phyloP scores from a whole-genome alignment of 2,113 vertebrate genomes.

The Cinclus mexicanus region DNA sequence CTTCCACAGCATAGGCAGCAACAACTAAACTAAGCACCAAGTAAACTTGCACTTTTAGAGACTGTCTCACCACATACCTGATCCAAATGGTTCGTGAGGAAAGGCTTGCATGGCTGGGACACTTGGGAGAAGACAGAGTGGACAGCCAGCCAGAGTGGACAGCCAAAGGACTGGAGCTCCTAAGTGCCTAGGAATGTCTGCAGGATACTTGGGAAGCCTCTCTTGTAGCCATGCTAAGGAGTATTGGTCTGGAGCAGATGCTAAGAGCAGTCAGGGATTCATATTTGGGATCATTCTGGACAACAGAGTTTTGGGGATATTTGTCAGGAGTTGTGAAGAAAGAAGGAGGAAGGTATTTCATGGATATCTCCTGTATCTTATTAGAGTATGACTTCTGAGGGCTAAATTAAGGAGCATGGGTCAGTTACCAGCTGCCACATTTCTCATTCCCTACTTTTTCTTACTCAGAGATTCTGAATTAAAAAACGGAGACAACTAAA shows the following conservation, averaged over 20 bases:
- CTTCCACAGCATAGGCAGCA: not conserved
- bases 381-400: not conserved
- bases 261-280: not conserved
- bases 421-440: not conserved
- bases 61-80: fast-evolving
- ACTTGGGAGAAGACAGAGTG: not conserved
- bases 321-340: not conserved
- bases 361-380: not conserved
- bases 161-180: not conserved
- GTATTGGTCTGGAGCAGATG: not conserved
- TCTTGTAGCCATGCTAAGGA: fast-evolving
- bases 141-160: not conserved
- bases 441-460: not conserved
- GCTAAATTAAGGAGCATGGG: not conserved
- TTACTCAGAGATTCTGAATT: not conserved
- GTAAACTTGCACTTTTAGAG: not conserved
- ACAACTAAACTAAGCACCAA: not conserved
- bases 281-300: not conserved
- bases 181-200: not conserved
- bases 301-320: not conserved
- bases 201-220: not conserved
- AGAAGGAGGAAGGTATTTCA: not conserved
- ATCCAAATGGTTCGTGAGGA: not conserved
- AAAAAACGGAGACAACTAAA: not conserved
- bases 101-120: not conserved